Percentiles rank a stretch among this genome's conserved stretches.
These are phyloP conservation scores for Rhabdornis inornatus DNA, from an alignment of 2,113 vertebrate species.

Conservation along the genomic window DNA sequence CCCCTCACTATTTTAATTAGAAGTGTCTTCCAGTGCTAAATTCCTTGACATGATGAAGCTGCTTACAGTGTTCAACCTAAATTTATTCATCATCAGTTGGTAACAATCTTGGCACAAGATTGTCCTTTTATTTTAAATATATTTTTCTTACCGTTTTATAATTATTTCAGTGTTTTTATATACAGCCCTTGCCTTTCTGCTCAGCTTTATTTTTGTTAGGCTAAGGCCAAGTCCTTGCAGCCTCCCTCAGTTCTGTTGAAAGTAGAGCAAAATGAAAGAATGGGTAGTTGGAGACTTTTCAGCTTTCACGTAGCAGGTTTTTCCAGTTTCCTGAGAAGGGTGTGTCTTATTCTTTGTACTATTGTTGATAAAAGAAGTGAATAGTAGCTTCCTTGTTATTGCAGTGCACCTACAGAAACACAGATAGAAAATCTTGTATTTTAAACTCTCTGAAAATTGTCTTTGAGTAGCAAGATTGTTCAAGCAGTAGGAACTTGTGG, in stretches of 20 bases:
- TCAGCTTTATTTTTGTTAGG: neutral
- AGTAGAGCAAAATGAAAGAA: neutral
- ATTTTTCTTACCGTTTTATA: neutral
- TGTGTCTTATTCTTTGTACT: conserved; percentile 25
- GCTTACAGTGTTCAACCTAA: neutral
- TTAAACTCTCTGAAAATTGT: neutral
- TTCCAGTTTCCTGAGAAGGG: conserved; percentile 45
- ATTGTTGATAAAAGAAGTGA: conserved; percentile 19
- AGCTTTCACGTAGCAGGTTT: conserved; percentile 34
- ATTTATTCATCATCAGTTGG: neutral
- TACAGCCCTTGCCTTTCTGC: neutral
- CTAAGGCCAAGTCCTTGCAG: neutral
- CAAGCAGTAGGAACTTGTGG: accelerated
- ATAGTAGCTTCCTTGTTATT: conserved; percentile 43
- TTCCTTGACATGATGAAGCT: neutral
- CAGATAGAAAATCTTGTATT: neutral
- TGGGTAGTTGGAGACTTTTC: neutral
- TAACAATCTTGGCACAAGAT: neutral
- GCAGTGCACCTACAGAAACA: neutral
- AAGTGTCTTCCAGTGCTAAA: neutral
- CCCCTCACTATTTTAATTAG: neutral
- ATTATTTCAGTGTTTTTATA: neutral
- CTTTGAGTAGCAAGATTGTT: neutral
- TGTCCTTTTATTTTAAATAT: neutral
- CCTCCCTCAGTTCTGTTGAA: neutral